A percentile compares a stretch with the other conserved stretches of the same genome.
phyloP scores from a whole-genome alignment of 2,888 invertebrate species.

The Hypselothyrea guttata region DNA sequence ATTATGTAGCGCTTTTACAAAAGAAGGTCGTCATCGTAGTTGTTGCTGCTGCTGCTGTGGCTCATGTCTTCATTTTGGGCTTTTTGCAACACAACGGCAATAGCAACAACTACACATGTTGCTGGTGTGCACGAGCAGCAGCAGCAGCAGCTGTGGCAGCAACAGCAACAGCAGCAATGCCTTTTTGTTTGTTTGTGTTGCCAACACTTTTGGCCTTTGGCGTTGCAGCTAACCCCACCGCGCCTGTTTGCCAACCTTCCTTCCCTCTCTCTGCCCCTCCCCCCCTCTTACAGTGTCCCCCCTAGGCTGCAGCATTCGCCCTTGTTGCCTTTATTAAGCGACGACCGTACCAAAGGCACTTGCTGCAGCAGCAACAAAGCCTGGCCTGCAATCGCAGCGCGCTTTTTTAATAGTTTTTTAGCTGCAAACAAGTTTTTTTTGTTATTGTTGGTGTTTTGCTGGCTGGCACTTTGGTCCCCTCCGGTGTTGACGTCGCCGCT shows the following conservation, averaged over 20 bases:
- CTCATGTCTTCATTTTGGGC: constrained; percentile 72
- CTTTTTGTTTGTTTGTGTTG: constrained; percentile 65
- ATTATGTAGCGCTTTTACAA: constrained; percentile 71
- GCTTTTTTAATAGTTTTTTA: constrained; percentile 63
- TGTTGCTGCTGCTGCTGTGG: constrained; percentile 22
- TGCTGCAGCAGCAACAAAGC: constrained; percentile 50
- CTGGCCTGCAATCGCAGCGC: constrained; percentile 58
- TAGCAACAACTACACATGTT: constrained; percentile 62
- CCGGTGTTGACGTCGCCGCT: constrained; percentile 63
- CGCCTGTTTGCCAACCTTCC: constrained; percentile 6
- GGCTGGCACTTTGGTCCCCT: constrained; percentile 39
- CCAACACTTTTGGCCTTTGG: constrained; percentile 78
- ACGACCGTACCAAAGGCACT: constrained; percentile 63
- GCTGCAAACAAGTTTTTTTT: constrained; percentile 65
- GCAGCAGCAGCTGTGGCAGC: constrained; percentile 21
- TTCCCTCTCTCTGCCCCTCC: not conserved
- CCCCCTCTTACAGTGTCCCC: not conserved
- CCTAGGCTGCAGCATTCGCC: constrained; percentile 3
- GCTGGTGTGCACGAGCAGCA: constrained; percentile 53
- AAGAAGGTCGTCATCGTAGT: constrained; percentile 64
- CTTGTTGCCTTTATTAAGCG: constrained; percentile 71
- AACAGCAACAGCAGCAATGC: constrained; percentile 43
- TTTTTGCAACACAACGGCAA: constrained; percentile 45
- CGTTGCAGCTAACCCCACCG: constrained; percentile 67
- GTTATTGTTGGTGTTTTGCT: constrained; percentile 1